Base-by-base conservation (phyloP, 2,888 invertebrate genomes). In the Leucania comma region DNA sequence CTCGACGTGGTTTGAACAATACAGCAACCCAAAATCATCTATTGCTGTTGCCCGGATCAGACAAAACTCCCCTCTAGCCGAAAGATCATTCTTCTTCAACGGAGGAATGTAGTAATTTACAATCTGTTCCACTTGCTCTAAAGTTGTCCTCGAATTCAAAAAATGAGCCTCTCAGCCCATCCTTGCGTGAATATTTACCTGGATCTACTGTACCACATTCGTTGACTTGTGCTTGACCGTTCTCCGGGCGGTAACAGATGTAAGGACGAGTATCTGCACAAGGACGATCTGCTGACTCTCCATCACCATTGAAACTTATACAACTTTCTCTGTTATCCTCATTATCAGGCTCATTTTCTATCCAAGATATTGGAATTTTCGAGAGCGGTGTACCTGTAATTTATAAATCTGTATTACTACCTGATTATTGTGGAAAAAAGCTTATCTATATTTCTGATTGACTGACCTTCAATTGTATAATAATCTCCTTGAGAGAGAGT, bases 341-440 rank as follows among this genome's bases (percentile, higher is more conserved):
- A 62, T 86, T 87, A 22, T 86, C 62, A 0, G 85, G 86, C 35
- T 87, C 81, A n/a, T 71, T 72, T 3, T 60, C 26, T 1, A 72
- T 65, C 86, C 86, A 87, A 0, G 32, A 20, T 24, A 78, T 22
- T 1, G 77, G 51, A 12, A 87, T 56, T 26, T 74, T 51, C 0
- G 56, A 26, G 0, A 86, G 54, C 4, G 81, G 81, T 17, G 61
- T 72, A 17, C 86, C 86, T 87, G 69, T 20, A 61, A 68, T 57
- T 24, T 51, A 2, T 24, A 12, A 42, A 17, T 35, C 22, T 53
- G 5, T 14, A 35, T 70, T 3, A 35, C 2, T 8, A 48, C n/a
- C 4, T 54, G 20, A 53, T 53, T 53, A 14, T 54, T 35, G 17
- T 42, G 42, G 17, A n/a, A 32, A 54, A 14, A n/a, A 0, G 14